phyloP scores from a whole-genome alignment of 92 coral and sea anemone genomes.

The Bergia puertoricense region DNA sequence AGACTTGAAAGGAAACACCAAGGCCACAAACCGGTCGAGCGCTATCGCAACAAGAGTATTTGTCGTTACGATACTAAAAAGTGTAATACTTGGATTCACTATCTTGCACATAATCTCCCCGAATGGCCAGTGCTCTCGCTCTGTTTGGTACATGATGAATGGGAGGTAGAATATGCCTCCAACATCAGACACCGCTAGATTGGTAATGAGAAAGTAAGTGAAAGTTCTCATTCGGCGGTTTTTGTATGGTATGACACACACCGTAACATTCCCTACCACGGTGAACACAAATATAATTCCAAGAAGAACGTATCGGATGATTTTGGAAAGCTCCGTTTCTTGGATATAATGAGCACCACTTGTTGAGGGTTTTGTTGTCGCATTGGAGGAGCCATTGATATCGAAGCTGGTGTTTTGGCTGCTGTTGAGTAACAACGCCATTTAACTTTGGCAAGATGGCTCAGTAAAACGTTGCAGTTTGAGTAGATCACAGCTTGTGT shows the following conservation, averaged over 20 bases:
- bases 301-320: constrained; percentile 63
- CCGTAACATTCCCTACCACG: constrained; percentile 75
- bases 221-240: constrained; percentile 83
- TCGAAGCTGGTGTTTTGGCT: constrained; percentile 5
- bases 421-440: background rate
- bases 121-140: constrained; percentile 52
- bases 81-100: constrained; percentile 76
- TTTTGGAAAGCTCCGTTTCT: constrained; percentile 69
- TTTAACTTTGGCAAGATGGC: background rate
- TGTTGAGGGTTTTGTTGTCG: constrained; percentile 1
- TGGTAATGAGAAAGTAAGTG: constrained; percentile 79
- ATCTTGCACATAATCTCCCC: constrained; percentile 77
- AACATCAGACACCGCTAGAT: constrained; percentile 82
- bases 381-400: constrained; percentile 22
- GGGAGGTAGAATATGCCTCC: constrained; percentile 81
- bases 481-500: background rate
- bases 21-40: constrained; percentile 71
- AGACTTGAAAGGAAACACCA: constrained; percentile 76
- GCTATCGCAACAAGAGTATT: constrained; percentile 87
- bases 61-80: constrained; percentile 80
- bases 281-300: constrained; percentile 61
- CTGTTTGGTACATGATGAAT: constrained; percentile 56
- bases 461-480: background rate
- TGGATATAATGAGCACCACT: background rate
- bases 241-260: constrained; percentile 69